Percentiles rank a stretch among this genome's conserved stretches.
These are phyloP conservation scores for Telenomus remus DNA, from an alignment of 1,140 invertebrate genomes.

Conservation along the genomic window DNA sequence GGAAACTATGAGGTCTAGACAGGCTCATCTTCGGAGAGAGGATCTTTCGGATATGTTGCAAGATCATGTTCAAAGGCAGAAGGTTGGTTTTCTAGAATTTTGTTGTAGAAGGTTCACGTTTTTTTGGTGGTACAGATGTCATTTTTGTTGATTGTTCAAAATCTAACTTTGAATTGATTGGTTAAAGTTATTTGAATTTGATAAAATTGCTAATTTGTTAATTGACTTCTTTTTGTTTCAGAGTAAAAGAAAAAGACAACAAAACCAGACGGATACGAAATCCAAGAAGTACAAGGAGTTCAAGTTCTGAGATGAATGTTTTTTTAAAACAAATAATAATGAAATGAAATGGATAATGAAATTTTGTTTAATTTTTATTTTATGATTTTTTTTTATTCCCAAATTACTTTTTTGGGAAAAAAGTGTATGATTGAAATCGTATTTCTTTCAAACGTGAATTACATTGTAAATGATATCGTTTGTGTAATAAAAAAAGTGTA, in stretches of 20 bases:
- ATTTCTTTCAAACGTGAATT: neutral
- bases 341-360: too few relatives aligned
- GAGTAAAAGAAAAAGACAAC: slow-evolving; percentile 94
- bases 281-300: slow-evolving; percentile 99
- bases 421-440: too few relatives aligned
- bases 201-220: slow-evolving; percentile 15
- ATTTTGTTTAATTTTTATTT: too few relatives aligned
- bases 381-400: too few relatives aligned
- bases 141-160: too few relatives aligned
- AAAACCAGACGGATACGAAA: slow-evolving; percentile 87
- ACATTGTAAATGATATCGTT: neutral
- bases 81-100: slow-evolving; percentile 74
- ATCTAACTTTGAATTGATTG: too few relatives aligned
- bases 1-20: slow-evolving; percentile 94
- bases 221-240: slow-evolving; percentile 76
- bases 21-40: slow-evolving; percentile 91
- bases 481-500: neutral
- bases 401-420: too few relatives aligned
- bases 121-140: too few relatives aligned
- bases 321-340: too few relatives aligned
- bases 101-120: too few relatives aligned
- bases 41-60: slow-evolving; percentile 99
- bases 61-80: slow-evolving; percentile 96
- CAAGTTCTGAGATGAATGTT: slow-evolving; percentile 83
- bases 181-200: slow-evolving; percentile 19